Conservation (phyloP, 2,888 invertebrate genomes). For the Drosophila koepferae region DNA sequence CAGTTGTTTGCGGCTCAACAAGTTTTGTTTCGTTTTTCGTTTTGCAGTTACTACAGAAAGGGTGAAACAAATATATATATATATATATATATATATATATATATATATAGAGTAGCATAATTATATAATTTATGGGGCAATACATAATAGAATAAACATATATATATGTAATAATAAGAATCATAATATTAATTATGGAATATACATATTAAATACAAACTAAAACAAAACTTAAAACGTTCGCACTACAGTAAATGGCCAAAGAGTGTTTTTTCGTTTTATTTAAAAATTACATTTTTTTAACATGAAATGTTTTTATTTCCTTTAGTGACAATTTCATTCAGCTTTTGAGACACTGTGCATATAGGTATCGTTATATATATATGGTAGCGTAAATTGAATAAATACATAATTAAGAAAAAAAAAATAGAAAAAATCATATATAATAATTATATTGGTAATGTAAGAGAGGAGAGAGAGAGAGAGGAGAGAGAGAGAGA, state of each 20-base stretch:
- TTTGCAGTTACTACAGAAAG: conserved; percentile 19
- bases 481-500: no score
- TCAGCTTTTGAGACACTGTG: conserved; percentile 38
- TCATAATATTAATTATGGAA: conserved; percentile 48
- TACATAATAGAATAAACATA: conserved; percentile 43
- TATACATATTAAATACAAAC: conserved; percentile 44
- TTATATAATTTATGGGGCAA: conserved; percentile 45
- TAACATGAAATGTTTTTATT: background rate
- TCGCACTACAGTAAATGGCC: conserved; percentile 53
- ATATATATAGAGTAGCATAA: conserved; percentile 35
- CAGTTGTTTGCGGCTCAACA: conserved; percentile 21
- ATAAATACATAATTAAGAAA: conserved; percentile 41
- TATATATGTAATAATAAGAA: conserved; percentile 13
- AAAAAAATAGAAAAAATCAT: conserved; percentile 30
- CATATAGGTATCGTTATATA: background rate
- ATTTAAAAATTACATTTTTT: background rate
- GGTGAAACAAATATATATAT: conserved; percentile 25
- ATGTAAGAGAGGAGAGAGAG: no score
- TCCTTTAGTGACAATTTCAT: conserved; percentile 24
- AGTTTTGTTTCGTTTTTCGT: conserved; percentile 11
- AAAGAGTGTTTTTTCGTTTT: conserved; percentile 13
- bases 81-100: conserved; percentile 17
- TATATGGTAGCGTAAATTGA: conserved; percentile 18
- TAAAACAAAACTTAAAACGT: conserved; percentile 38
- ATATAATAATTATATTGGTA: conserved; percentile 46